phyloP scores from a whole-genome alignment of 1,140 invertebrate genomes.

The Drosophila bocki region DNA sequence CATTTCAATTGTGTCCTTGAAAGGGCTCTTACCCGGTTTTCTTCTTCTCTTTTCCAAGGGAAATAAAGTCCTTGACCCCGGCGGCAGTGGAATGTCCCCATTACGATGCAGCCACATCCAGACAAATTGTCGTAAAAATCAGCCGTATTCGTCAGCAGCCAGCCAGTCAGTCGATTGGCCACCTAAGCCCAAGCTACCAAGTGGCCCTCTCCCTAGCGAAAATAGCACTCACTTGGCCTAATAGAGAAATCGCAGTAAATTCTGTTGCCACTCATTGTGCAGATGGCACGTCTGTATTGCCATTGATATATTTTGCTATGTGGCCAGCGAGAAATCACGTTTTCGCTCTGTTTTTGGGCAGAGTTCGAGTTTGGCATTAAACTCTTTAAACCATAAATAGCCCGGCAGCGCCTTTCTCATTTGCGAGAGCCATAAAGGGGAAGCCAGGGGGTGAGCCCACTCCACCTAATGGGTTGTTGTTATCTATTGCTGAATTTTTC shows the following conservation, averaged over 20 bases:
- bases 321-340: conserved; percentile 52
- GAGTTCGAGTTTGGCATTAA: conserved; percentile 17
- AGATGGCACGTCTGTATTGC: conserved; percentile 56
- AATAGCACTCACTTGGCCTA: conserved; percentile 47
- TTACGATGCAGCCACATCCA: conserved; percentile 60
- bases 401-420: conserved; percentile 32
- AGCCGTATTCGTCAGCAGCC: conserved; percentile 62
- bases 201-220: conserved; percentile 1
- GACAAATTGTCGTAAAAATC: conserved; percentile 72
- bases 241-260: conserved; percentile 61
- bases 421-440: conserved; percentile 32
- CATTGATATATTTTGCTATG: conserved; percentile 38
- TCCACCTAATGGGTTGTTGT: conserved; percentile 31
- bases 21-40: conserved; percentile 26
- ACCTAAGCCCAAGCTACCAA: conserved; percentile 22
- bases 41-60: neutral
- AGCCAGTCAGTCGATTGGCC: conserved; percentile 62
- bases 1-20: conserved; percentile 62
- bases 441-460: conserved; percentile 1
- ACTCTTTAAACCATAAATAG: conserved; percentile 68
- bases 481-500: conserved; percentile 58
- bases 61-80: conserved; percentile 63
- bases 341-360: conserved; percentile 24
- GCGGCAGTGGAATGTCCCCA: conserved; percentile 33
- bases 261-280: conserved; percentile 35